A percentile compares a stretch with the other conserved stretches of the same genome.
These are phyloP conservation scores for Lipotes vexillifer DNA, from an alignment of 2,113 vertebrate species.

Conservation along the genomic window DNA sequence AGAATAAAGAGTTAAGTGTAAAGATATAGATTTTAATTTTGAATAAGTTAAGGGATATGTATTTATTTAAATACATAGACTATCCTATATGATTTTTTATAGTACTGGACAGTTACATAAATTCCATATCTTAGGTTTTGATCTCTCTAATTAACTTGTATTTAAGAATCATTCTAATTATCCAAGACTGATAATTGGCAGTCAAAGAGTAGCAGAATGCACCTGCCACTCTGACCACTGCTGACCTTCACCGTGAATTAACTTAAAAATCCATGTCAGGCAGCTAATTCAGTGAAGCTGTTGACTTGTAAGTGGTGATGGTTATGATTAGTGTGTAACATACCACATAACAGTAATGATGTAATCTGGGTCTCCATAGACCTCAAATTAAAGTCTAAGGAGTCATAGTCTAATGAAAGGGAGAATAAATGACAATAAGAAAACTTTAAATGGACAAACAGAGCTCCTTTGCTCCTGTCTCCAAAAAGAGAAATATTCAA, in stretches of 20 bases:
- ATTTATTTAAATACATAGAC: neutral
- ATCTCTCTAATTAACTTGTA: constrained; percentile 75
- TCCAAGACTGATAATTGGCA: constrained; percentile 72
- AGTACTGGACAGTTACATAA: constrained; percentile 54
- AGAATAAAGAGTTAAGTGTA: neutral
- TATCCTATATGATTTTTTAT: constrained; percentile 64
- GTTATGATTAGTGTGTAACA: constrained; percentile 78
- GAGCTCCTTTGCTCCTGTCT: constrained; percentile 36
- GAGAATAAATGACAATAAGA: constrained; percentile 56
- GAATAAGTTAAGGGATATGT: neutral
- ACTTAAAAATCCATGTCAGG: constrained; percentile 75
- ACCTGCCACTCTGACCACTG: constrained; percentile 76
- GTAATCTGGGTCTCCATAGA: constrained; percentile 68
- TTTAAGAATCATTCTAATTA: constrained; percentile 62
- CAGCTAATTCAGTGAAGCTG: constrained; percentile 78
- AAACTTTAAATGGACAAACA: constrained; percentile 57
- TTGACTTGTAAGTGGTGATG: constrained; percentile 76
- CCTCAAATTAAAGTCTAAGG: constrained; percentile 48
- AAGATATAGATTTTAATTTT: neutral
- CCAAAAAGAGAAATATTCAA: constrained; percentile 66
- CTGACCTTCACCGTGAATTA: constrained; percentile 77
- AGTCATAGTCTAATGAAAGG: constrained; percentile 59
- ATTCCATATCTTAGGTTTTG: constrained; percentile 48
- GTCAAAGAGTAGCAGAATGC: constrained; percentile 75
- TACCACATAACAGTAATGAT: constrained; percentile 65